These are phyloP conservation scores for Sisyra nigra DNA, from an alignment of 2,888 invertebrate genomes.

Conservation along the genomic window DNA sequence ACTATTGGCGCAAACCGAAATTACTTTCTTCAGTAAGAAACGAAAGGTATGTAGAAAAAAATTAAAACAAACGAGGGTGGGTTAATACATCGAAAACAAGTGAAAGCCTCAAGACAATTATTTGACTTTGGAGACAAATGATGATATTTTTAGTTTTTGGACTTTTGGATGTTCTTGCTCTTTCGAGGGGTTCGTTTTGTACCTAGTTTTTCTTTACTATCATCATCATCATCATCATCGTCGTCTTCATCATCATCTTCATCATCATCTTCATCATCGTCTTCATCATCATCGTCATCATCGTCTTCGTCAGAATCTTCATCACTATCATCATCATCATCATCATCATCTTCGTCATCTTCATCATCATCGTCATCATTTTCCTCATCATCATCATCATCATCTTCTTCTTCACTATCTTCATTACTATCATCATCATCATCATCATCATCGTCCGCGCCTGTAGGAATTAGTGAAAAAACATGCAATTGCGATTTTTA, in stretches of 20 bases:
- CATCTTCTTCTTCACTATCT: constrained; percentile 31
- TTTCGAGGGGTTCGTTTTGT: constrained; percentile 12
- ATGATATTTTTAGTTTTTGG: constrained; percentile 9
- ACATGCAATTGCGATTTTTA: too few species aligned
- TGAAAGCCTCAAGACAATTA: too few species aligned
- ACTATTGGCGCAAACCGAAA: too few species aligned
- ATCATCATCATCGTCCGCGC: constrained; percentile 28
- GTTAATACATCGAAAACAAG: too few species aligned
- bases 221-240: neutral
- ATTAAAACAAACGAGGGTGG: too few species aligned
- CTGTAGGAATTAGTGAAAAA: constrained; percentile 21
- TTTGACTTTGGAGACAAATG: too few species aligned
- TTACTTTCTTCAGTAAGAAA: too few species aligned
- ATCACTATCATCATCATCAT: constrained; percentile 24
- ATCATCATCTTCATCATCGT: too few species aligned
- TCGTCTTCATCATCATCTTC: too few species aligned
- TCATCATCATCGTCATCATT: constrained; percentile 29
- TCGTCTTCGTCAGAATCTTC: too few species aligned
- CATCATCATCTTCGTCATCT: constrained; percentile 33
- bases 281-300: too few species aligned
- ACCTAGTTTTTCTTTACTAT: constrained; percentile 10
- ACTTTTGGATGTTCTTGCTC: constrained; percentile 15
- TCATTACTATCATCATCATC: constrained; percentile 28
- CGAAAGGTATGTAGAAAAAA: too few species aligned
- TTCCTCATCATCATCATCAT: constrained; percentile 34